A percentile compares a stretch with the other conserved stretches of the same genome.
Evolutionary conservation across 2,797 vertebrate species (phyloP).

Genomic region (Artibeus lituratus): DNA sequence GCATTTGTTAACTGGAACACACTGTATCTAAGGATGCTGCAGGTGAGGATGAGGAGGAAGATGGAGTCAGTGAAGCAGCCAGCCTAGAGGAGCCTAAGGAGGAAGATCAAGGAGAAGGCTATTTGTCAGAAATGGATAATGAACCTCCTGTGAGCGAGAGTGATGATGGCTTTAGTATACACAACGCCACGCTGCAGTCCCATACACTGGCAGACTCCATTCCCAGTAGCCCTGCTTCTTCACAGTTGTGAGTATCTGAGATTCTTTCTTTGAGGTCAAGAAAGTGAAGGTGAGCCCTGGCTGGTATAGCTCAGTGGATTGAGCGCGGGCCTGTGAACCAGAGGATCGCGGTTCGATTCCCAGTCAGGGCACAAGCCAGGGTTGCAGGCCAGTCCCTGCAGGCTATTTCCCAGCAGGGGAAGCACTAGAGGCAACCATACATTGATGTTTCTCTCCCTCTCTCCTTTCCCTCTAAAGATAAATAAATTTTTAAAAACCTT

Average conservation of each 20-base stretch:
- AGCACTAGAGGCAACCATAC: too few relatives aligned
- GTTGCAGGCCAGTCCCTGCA: too few relatives aligned
- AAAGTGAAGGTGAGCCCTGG: background rate
- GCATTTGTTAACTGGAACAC: slow-evolving; percentile 55
- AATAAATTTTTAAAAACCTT: too few relatives aligned
- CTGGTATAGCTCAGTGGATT: too few relatives aligned
- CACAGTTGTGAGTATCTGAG: slow-evolving; percentile 93
- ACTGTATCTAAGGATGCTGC: slow-evolving; percentile 82
- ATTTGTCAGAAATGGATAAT: slow-evolving; percentile 93
- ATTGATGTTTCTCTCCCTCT: too few relatives aligned
- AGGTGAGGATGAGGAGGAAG: slow-evolving; percentile 92
- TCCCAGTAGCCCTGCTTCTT: slow-evolving; percentile 97
- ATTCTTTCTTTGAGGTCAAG: slow-evolving; percentile 38
- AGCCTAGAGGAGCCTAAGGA: slow-evolving; percentile 92
- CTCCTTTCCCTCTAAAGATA: too few relatives aligned
- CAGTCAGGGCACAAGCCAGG: too few relatives aligned
- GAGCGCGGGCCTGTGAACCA: too few relatives aligned
- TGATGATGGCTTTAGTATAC: slow-evolving; percentile 96
- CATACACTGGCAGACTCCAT: slow-evolving; percentile 94
- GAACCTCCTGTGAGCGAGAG: slow-evolving; percentile 95
- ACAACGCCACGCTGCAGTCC: slow-evolving; percentile 93
- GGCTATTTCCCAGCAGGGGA: too few relatives aligned
- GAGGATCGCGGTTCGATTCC: too few relatives aligned
- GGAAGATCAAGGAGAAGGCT: slow-evolving; percentile 90
- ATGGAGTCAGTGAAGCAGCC: slow-evolving; percentile 90